phyloP scores from a whole-genome alignment of 2,797 vertebrate genomes.

The Decapterus maruadsi region DNA sequence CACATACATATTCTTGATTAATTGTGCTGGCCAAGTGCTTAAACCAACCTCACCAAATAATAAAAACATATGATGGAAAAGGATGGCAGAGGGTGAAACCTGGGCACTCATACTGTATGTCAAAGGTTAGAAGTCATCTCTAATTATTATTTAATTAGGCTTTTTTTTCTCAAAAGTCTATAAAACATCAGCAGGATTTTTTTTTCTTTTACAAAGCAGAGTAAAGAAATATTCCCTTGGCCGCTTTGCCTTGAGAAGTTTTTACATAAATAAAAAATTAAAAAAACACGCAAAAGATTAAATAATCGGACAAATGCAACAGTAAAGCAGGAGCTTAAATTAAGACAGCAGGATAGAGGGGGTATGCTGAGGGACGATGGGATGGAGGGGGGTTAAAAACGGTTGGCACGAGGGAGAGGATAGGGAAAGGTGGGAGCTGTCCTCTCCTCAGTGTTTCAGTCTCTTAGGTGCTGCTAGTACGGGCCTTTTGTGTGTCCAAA shows the following conservation, averaged over 20 bases:
- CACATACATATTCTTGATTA: constrained; percentile 40
- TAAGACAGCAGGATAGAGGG: constrained; percentile 67
- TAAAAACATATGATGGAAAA: background rate
- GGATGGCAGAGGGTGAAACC: constrained; percentile 29
- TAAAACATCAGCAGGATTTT: constrained; percentile 79
- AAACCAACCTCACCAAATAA: constrained; percentile 50
- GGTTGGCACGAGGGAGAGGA: constrained; percentile 67
- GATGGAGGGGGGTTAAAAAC: constrained; percentile 63
- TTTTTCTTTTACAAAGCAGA: constrained; percentile 74
- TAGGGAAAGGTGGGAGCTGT: constrained; percentile 37
- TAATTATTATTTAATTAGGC: constrained; percentile 67
- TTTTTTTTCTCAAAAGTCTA: constrained; percentile 66
- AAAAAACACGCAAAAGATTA: constrained; percentile 71
- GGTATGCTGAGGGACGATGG: constrained; percentile 14
- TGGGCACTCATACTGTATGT: constrained; percentile 56
- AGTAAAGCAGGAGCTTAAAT: constrained; percentile 73
- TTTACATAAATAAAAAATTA: constrained; percentile 79
- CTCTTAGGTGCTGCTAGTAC: constrained; percentile 84
- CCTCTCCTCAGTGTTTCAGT: constrained; percentile 71
- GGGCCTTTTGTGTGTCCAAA: constrained; percentile 95
- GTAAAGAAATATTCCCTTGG: constrained; percentile 73
- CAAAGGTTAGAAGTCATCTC: constrained; percentile 68
- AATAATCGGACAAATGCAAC: constrained; percentile 69
- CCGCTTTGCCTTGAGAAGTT: constrained; percentile 62
- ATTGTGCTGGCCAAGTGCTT: constrained; percentile 65